Conservation (phyloP, 2,888 invertebrate genomes). For the Apotomis turbidana region DNA sequence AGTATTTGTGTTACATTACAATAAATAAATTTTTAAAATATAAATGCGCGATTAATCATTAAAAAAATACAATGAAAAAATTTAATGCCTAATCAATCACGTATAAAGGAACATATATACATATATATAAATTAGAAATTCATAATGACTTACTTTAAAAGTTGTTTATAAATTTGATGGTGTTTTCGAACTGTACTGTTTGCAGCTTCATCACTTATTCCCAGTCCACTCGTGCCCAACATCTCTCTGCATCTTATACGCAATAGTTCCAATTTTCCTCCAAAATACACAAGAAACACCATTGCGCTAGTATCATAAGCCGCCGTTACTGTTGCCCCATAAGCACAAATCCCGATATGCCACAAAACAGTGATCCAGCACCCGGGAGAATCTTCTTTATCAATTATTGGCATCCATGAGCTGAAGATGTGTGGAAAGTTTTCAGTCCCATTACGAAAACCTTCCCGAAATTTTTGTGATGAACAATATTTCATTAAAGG, state of each 20-base stretch:
- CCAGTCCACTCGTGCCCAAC: slow-evolving; percentile 50
- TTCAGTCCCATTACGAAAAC: slow-evolving; percentile 62
- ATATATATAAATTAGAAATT: neutral
- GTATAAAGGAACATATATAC: no score
- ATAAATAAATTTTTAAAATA: no score
- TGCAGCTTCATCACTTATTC: slow-evolving; percentile 52
- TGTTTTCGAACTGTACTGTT: slow-evolving; percentile 54
- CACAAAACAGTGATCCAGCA: slow-evolving; percentile 66
- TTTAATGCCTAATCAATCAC: no score
- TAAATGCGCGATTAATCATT: no score
- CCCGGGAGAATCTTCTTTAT: slow-evolving; percentile 67
- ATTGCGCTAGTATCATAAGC: slow-evolving; percentile 66
- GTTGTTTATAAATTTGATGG: slow-evolving; percentile 59
- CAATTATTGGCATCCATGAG: slow-evolving; percentile 72
- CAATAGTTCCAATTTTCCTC: slow-evolving; percentile 68
- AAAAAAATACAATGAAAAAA: no score
- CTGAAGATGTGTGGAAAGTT: slow-evolving; percentile 72
- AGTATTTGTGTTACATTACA: no score
- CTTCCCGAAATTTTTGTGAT: slow-evolving; percentile 59
- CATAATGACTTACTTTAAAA: slow-evolving; percentile 64
- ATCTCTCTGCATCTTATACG: slow-evolving; percentile 66
- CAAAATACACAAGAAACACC: slow-evolving; percentile 70
- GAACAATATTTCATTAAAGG: slow-evolving; percentile 63
- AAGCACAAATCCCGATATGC: slow-evolving; percentile 60
- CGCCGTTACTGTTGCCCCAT: slow-evolving; percentile 64